A percentile compares a stretch with the other conserved stretches of the same genome.
Evolutionary conservation across 2,797 vertebrate genomes (phyloP).

Genomic region (Acrocephalus scirpaceus): DNA sequence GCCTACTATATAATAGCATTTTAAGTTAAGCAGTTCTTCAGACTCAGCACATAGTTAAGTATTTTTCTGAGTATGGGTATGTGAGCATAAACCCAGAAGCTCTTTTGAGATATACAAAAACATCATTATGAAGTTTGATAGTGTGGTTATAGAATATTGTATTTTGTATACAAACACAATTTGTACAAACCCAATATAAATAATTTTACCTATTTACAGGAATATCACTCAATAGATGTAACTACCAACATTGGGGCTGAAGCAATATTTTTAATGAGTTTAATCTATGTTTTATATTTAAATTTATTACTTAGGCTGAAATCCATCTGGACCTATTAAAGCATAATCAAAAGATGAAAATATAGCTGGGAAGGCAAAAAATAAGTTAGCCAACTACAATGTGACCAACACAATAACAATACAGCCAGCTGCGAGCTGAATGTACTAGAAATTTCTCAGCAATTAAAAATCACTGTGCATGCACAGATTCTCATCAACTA

Average conservation of each 20-base stretch:
- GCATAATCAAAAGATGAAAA: constrained; percentile 12
- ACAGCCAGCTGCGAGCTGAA: constrained; percentile 60
- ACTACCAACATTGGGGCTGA: not conserved
- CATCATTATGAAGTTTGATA: not conserved
- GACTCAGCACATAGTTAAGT: not conserved
- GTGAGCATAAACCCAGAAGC: not conserved
- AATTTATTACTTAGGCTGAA: not conserved
- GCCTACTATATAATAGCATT: not conserved
- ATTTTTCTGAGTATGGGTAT: not conserved
- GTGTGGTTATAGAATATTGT: not conserved
- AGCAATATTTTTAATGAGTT: not conserved
- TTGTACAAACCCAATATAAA: not conserved
- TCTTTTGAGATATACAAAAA: not conserved
- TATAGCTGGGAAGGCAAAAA: constrained; percentile 47
- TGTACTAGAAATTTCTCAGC: constrained; percentile 37
- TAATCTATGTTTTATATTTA: constrained; percentile 1
- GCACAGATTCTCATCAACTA: constrained; percentile 36
- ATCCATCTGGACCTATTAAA: constrained; percentile 41
- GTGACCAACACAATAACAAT: constrained; percentile 45
- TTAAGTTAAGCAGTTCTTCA: not conserved
- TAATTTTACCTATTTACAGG: not conserved
- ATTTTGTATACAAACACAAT: not conserved
- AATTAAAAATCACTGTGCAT: constrained; percentile 50
- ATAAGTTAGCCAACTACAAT: constrained; percentile 42
- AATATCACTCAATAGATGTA: not conserved